Conservation (phyloP, 2,888 invertebrate species). For the Pecten maximus region DNA sequence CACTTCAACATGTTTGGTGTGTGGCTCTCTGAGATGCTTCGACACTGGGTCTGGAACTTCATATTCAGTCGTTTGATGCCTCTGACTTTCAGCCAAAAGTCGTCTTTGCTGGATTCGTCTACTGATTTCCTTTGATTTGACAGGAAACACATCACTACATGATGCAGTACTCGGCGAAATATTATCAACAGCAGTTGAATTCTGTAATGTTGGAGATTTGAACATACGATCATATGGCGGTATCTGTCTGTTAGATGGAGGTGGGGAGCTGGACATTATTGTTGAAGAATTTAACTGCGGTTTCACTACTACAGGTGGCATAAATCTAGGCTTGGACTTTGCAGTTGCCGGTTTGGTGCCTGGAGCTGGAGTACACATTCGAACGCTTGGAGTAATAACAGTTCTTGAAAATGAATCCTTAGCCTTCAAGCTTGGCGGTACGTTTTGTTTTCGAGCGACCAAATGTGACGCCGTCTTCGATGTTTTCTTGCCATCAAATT, state of each 20-base stretch:
- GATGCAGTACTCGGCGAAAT: conserved; percentile 50
- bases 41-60: neutral
- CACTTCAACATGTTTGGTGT: neutral
- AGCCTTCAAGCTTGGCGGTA: neutral
- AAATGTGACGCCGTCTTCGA: neutral
- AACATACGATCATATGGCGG: neutral
- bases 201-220: neutral
- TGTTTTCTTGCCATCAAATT: neutral
- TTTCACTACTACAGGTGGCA: neutral
- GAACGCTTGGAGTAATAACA: neutral
- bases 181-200: neutral
- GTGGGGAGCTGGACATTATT: neutral
- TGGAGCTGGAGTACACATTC: neutral
- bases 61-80: neutral
- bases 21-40: neutral
- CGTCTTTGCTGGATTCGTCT: conserved; percentile 43
- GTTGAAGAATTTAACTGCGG: neutral
- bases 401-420: neutral
- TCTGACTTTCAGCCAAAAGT: conserved; percentile 37
- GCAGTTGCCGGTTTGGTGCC: neutral
- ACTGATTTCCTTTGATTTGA: conserved; percentile 42
- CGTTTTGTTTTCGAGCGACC: too few species aligned
- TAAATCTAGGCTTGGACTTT: neutral
- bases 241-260: neutral
- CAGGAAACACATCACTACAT: conserved; percentile 47